Evolutionary conservation across 2,797 vertebrate genomes (phyloP).

Genomic region (Hipposideros larvatus): DNA sequence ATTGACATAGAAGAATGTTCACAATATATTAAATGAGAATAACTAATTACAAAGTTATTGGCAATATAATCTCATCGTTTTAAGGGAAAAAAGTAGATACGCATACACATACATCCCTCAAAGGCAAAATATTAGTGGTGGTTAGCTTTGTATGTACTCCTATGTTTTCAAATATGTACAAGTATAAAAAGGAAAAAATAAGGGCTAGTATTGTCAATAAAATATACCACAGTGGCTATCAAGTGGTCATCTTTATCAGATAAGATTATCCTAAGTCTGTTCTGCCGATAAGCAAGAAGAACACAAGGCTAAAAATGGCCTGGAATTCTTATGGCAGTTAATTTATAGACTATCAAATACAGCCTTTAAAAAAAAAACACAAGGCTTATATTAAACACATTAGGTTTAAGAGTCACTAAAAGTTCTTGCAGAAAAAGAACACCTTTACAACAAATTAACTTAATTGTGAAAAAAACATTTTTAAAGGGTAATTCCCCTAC

Average conservation of each 20-base stretch:
- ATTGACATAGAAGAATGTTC: background rate
- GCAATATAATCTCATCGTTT: background rate
- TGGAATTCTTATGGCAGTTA: constrained; percentile 62
- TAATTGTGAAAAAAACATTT: background rate
- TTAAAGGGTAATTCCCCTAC: background rate
- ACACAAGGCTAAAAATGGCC: constrained; percentile 60
- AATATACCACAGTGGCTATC: background rate
- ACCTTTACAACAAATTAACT: constrained; percentile 56
- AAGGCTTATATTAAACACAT: constrained; percentile 58
- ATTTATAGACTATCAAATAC: constrained; percentile 74
- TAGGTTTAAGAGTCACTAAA: constrained; percentile 58
- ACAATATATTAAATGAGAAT: constrained; percentile 40
- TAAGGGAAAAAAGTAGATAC: background rate
- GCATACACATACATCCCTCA: background rate
- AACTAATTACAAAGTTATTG: background rate
- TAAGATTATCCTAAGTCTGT: constrained; percentile 6
- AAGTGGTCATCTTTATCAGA: background rate
- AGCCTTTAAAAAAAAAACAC: background rate
- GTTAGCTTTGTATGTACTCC: background rate
- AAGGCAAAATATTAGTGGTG: constrained; percentile 45
- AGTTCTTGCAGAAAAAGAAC: constrained; percentile 26
- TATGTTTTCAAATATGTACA: constrained; percentile 22
- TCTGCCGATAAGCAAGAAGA: constrained; percentile 54
- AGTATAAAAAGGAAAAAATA: background rate
- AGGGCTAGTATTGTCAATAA: constrained; percentile 9